Percentiles rank a stretch among this genome's conserved stretches.
phyloP scores from a whole-genome alignment of 2,797 vertebrate species.

The Crypturellus tataupa region DNA sequence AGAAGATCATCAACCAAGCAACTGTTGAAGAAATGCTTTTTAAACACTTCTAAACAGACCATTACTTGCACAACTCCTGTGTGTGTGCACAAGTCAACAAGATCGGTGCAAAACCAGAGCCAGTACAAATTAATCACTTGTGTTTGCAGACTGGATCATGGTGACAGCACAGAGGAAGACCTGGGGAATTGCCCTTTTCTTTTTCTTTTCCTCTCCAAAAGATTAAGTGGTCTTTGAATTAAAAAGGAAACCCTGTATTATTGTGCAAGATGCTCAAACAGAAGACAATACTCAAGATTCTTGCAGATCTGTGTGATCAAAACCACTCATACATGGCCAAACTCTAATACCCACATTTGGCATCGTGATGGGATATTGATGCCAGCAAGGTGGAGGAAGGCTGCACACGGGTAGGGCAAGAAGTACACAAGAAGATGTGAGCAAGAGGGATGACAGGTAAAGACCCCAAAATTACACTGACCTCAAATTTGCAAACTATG shows the following conservation, averaged over 20 bases:
- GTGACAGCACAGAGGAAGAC: neutral
- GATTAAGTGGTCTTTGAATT: neutral
- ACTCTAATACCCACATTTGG: neutral
- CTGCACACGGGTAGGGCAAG: neutral
- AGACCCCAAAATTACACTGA: neutral
- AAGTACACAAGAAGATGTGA: neutral
- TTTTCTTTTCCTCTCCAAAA: neutral
- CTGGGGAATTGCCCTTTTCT: neutral
- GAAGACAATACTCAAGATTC: neutral
- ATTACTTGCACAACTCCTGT: neutral
- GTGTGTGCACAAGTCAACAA: neutral
- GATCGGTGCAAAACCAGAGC: neutral
- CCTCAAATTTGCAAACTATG: neutral
- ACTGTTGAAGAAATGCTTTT: neutral
- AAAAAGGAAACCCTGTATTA: neutral
- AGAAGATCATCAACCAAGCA: neutral
- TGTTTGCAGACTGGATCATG: neutral
- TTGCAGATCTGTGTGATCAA: fast-evolving
- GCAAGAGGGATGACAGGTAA: neutral
- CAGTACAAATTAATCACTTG: neutral
- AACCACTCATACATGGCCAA: neutral
- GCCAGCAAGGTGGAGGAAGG: fast-evolving
- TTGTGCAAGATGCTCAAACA: neutral
- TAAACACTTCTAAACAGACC: neutral
- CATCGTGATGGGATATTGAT: neutral